A percentile compares a stretch with the other conserved stretches of the same genome.
These are phyloP conservation scores for Urocyon cinereoargenteus DNA, from an alignment of 2,797 vertebrate species.

Conservation along the genomic window DNA sequence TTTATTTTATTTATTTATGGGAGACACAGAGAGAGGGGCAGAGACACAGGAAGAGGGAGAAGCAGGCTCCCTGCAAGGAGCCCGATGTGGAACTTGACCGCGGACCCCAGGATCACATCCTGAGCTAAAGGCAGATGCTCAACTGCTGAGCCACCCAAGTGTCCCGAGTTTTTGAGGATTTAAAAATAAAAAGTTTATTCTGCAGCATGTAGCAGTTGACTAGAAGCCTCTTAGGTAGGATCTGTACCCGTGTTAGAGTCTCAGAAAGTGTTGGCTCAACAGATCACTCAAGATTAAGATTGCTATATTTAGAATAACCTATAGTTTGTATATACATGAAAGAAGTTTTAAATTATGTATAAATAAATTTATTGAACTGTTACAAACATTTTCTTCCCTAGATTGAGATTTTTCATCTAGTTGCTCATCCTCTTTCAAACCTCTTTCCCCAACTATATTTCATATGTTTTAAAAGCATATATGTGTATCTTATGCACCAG, in stretches of 20 bases:
- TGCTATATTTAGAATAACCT: conserved; percentile 16
- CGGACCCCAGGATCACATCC: too few relatives aligned
- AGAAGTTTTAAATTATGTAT: conserved; percentile 47
- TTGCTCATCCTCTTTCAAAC: conserved; percentile 24
- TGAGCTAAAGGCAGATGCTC: too few relatives aligned
- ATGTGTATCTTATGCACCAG: not conserved
- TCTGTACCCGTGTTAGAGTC: not conserved
- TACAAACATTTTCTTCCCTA: conserved; percentile 4
- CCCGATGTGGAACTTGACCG: too few relatives aligned
- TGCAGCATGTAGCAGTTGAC: not conserved
- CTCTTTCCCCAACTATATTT: not conserved
- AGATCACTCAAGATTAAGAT: conserved; percentile 18
- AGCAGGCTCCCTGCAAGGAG: too few relatives aligned
- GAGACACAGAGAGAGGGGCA: too few relatives aligned
- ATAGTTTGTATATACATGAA: not conserved
- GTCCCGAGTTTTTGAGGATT: not conserved
- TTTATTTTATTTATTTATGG: not conserved
- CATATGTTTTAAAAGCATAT: conserved; percentile 36
- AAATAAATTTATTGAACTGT: conserved; percentile 29
- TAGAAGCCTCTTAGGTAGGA: conserved; percentile 15
- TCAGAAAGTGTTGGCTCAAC: not conserved
- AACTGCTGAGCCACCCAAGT: too few relatives aligned
- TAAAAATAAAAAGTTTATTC: conserved; percentile 42
- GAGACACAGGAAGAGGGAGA: too few relatives aligned
- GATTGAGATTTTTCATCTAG: conserved; percentile 3